Percentiles rank a stretch among this genome's conserved stretches.
These are phyloP conservation scores for Bursaphelenchus okinawaensis DNA, from an alignment of 2,888 invertebrate genomes.

Conservation along the genomic window DNA sequence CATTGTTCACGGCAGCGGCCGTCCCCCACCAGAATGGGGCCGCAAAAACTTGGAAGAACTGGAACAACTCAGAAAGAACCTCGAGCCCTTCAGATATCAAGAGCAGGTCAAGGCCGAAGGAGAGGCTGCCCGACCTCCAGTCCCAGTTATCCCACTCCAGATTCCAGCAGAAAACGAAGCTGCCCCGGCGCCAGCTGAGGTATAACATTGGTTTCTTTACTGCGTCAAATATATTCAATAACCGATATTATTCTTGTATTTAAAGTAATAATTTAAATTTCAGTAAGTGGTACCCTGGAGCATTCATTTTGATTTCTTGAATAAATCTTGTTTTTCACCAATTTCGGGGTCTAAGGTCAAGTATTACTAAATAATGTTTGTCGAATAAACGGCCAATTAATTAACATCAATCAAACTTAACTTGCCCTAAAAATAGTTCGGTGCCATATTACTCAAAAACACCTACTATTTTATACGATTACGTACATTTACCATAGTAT, in stretches of 20 bases:
- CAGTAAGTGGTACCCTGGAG: slow-evolving; percentile 8
- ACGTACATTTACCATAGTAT: no score
- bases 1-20: slow-evolving; percentile 51
- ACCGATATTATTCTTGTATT: not conserved
- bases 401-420: no score
- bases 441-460: no score
- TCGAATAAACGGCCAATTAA: no score
- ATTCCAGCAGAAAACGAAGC: slow-evolving; percentile 27
- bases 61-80: slow-evolving; percentile 52
- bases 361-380: no score
- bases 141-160: slow-evolving; percentile 45
- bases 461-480: no score
- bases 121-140: slow-evolving; percentile 52
- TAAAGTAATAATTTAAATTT: slow-evolving; percentile 5
- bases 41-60: slow-evolving; percentile 56
- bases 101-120: slow-evolving; percentile 56
- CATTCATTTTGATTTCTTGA: not conserved
- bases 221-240: no score
- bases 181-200: no score
- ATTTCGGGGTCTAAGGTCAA: no score
- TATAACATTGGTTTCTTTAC: no score
- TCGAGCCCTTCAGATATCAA: slow-evolving; percentile 52
- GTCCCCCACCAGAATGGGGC: slow-evolving; percentile 57
- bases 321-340: no score
- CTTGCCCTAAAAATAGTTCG: no score